phyloP scores from a whole-genome alignment of 2,888 invertebrate genomes.

The Stegana nigrithorax region DNA sequence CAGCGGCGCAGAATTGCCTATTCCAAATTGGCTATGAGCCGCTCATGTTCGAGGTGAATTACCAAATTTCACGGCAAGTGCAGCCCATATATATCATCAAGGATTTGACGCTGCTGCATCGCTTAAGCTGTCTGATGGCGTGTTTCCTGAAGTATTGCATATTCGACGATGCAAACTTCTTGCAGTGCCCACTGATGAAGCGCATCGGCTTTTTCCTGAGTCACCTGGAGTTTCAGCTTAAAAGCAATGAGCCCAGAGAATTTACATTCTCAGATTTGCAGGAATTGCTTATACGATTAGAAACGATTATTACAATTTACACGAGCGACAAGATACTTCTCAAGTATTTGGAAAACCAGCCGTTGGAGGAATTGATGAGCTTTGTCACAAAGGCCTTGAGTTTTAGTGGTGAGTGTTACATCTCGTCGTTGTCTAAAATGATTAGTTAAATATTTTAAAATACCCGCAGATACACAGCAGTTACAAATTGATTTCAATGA shows the following conservation, averaged over 20 bases:
- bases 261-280: slow-evolving; percentile 45
- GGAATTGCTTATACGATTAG: slow-evolving; percentile 49
- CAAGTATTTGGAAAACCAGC: slow-evolving; percentile 52
- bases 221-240: slow-evolving; percentile 62
- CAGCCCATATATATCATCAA: slow-evolving; percentile 39
- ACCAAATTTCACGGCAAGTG: slow-evolving; percentile 43
- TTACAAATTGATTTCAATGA: slow-evolving; percentile 34
- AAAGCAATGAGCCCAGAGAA: slow-evolving; percentile 37
- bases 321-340: slow-evolving; percentile 42
- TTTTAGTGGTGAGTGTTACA: slow-evolving; percentile 42
- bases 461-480: slow-evolving; percentile 3
- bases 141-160: slow-evolving; percentile 54
- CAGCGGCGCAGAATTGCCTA: slow-evolving; percentile 46
- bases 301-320: slow-evolving; percentile 47
- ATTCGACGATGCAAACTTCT: slow-evolving; percentile 44
- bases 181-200: slow-evolving; percentile 59
- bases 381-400: slow-evolving; percentile 49
- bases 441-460: too few relatives aligned
- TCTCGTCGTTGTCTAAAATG: too few relatives aligned
- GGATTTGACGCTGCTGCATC: slow-evolving; percentile 49
- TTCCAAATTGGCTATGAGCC: slow-evolving; percentile 60
- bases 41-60: slow-evolving; percentile 59
- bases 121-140: slow-evolving; percentile 48
- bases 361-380: slow-evolving; percentile 55
- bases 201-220: slow-evolving; percentile 63